Percentiles rank a stretch among this genome's conserved stretches.
phyloP scores from a whole-genome alignment of 2,888 invertebrate species.

The Tenthredo scrophulariae region DNA sequence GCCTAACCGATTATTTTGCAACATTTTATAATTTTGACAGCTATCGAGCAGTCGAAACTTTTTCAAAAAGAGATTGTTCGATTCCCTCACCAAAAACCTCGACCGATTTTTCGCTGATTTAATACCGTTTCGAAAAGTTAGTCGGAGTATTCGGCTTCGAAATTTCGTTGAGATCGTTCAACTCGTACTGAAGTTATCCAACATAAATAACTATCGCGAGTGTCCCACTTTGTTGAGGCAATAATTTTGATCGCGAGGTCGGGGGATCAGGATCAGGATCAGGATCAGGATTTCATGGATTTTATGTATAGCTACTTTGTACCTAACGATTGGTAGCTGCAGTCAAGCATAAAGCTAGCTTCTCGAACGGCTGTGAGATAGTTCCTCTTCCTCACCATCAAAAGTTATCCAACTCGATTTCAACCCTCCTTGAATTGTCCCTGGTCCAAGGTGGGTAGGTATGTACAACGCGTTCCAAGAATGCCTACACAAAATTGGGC shows the following conservation, averaged over 20 bases:
- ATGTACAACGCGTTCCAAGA: constrained; percentile 3
- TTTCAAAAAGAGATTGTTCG: neutral
- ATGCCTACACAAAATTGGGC: neutral
- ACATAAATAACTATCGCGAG: neutral
- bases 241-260: neutral
- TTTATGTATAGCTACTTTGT: constrained; percentile 1
- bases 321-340: constrained; percentile 23
- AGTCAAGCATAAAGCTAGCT: constrained; percentile 38
- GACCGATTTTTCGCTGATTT: neutral
- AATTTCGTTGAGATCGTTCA: neutral
- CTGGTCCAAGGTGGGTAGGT: constrained; percentile 31
- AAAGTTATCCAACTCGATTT: constrained; percentile 51
- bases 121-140: neutral
- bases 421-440: constrained; percentile 51
- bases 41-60: neutral
- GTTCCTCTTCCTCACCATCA: constrained; percentile 53
- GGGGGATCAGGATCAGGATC: neutral
- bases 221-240: neutral
- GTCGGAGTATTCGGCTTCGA: neutral
- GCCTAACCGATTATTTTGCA: neutral
- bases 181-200: neutral
- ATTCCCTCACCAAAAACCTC: neutral
- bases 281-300: neutral
- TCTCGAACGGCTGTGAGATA: neutral
- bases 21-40: neutral